Percentiles rank a stretch among this genome's conserved stretches.
phyloP scores from a whole-genome alignment of 2,888 invertebrate species.

The Eupithecia dodoneata region DNA sequence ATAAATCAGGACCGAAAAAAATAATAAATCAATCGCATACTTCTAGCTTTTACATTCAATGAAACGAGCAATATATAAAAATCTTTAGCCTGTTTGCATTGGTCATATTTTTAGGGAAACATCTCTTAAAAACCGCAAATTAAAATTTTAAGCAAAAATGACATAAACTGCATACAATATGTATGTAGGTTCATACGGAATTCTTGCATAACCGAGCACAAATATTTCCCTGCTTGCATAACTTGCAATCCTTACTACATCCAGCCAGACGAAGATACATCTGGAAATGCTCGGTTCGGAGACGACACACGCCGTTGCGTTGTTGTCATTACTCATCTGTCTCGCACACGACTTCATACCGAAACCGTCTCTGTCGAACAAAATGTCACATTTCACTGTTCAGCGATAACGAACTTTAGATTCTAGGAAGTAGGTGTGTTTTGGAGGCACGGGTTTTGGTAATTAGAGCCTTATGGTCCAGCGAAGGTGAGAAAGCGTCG shows the following conservation, averaged over 20 bases:
- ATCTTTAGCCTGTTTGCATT: not conserved
- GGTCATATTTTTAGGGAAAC: not conserved
- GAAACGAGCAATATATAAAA: slow-evolving; percentile 36
- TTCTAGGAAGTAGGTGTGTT: slow-evolving; percentile 52
- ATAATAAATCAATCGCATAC: slow-evolving; percentile 60
- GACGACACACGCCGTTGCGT: slow-evolving; percentile 72
- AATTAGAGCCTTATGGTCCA: slow-evolving; percentile 56
- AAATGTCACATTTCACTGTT: slow-evolving; percentile 63
- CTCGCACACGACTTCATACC: slow-evolving; percentile 76
- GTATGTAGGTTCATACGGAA: slow-evolving; percentile 45
- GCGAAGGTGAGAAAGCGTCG: slow-evolving; percentile 62
- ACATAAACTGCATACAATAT: not conserved
- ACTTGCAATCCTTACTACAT: slow-evolving; percentile 67
- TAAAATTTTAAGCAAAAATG: not conserved
- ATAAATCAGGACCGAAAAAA: slow-evolving; percentile 66
- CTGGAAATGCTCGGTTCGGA: slow-evolving; percentile 73
- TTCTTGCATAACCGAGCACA: slow-evolving; percentile 54
- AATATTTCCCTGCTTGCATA: slow-evolving; percentile 66
- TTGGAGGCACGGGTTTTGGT: slow-evolving; percentile 43
- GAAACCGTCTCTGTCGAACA: slow-evolving; percentile 55
- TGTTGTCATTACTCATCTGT: slow-evolving; percentile 83
- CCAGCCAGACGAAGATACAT: slow-evolving; percentile 64
- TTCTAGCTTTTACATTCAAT: slow-evolving; percentile 57
- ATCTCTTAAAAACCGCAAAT: not conserved
- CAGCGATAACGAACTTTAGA: slow-evolving; percentile 64